phyloP scores from a whole-genome alignment of 37 sponge, comb jelly and placozoan genomes.

The Theonella swinhoei region DNA sequence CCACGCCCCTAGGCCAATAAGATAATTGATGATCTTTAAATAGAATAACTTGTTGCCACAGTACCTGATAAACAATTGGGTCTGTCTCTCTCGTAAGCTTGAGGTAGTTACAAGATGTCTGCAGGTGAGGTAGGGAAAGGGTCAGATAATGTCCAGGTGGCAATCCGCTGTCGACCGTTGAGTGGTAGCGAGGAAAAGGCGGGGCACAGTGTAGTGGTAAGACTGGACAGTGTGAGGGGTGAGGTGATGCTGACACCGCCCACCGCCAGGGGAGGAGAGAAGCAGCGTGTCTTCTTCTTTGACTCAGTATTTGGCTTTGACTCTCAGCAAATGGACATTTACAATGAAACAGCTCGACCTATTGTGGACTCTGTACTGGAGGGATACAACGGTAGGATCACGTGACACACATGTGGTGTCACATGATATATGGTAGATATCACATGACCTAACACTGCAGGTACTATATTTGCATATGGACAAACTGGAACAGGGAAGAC shows the following conservation, averaged over 20 bases:
- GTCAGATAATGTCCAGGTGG: slow-evolving; percentile 84
- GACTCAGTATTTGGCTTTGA: slow-evolving; percentile 92
- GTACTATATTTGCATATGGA: slow-evolving; percentile 99
- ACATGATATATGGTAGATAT: not conserved
- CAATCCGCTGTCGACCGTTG: slow-evolving; percentile 92
- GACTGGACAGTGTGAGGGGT: slow-evolving; percentile 70
- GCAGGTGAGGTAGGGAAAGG: not conserved
- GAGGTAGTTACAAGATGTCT: no score
- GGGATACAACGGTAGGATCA: slow-evolving; percentile 90
- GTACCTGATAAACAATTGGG: not conserved
- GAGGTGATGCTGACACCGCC: slow-evolving; percentile 39
- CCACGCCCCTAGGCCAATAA: no score
- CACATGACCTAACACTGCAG: slow-evolving; percentile 20
- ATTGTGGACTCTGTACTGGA: slow-evolving; percentile 95
- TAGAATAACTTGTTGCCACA: not conserved
- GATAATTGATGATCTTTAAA: not conserved
- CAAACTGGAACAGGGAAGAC: slow-evolving; percentile 99
- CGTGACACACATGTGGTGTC: not conserved
- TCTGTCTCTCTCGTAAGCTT: not conserved
- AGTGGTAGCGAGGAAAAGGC: slow-evolving; percentile 49
- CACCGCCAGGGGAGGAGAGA: slow-evolving; percentile 23
- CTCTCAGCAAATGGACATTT: slow-evolving; percentile 88
- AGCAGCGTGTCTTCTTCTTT: slow-evolving; percentile 72
- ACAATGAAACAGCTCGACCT: slow-evolving; percentile 86
- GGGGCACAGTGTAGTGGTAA: slow-evolving; percentile 36